Percentiles rank a stretch among this genome's conserved stretches.
These are phyloP conservation scores for Autographa pulchrina DNA, from an alignment of 2,888 invertebrate genomes.

Conservation along the genomic window DNA sequence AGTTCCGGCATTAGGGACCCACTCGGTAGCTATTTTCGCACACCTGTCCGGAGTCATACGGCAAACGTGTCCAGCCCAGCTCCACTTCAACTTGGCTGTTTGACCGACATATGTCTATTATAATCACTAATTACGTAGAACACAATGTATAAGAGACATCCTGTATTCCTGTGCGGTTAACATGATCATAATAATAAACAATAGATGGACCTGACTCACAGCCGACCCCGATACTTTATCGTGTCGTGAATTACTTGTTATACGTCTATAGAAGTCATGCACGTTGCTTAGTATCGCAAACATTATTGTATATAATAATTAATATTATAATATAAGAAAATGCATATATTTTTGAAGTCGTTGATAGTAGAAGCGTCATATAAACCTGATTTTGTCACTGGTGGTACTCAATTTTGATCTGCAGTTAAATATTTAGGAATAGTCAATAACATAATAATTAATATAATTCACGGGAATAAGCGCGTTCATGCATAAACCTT, in stretches of 20 bases:
- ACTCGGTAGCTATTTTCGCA: no score
- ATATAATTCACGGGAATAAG: no score
- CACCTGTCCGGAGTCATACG: no score
- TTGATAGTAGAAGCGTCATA: background rate
- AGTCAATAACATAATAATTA: no score
- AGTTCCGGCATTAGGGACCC: no score
- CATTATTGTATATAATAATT: conserved; percentile 21
- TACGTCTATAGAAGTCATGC: conserved; percentile 44
- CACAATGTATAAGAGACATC: background rate
- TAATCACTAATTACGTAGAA: background rate
- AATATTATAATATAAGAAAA: background rate
- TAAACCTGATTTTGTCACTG: background rate
- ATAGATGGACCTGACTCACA: conserved; percentile 49
- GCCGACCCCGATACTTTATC: conserved; percentile 50
- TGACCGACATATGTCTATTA: no score
- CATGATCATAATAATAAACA: conserved; percentile 22
- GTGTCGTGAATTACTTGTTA: conserved; percentile 47
- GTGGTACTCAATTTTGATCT: no score
- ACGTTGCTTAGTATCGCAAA: conserved; percentile 27
- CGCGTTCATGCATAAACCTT: no score
- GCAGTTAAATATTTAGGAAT: no score
- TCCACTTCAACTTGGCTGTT: no score
- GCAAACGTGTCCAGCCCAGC: no score
- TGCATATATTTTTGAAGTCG: background rate
- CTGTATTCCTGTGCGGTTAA: background rate